Conservation (phyloP, 30 jellyfish, hydroid and myxozoan genomes). For the Aurelia coerulea region DNA sequence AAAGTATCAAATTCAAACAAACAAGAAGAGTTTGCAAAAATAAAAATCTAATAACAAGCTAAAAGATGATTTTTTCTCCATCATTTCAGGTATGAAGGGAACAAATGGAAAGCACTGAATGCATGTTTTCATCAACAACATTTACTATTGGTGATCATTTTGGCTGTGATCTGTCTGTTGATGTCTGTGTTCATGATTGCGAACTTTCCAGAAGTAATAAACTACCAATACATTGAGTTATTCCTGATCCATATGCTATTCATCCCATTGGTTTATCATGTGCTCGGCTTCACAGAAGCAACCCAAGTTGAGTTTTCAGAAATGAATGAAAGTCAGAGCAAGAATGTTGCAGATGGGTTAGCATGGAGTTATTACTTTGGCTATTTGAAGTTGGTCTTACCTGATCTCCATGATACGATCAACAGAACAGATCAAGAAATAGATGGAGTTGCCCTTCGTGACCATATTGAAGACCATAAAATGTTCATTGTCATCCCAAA, state of each 20-base stretch:
- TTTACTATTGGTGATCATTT: neutral
- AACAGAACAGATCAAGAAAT: conserved; percentile 40
- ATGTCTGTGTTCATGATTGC: neutral
- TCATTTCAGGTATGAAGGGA: conserved; percentile 34
- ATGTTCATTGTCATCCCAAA: conserved; percentile 81
- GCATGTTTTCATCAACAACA: conserved; percentile 29
- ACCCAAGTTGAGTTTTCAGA: conserved; percentile 67
- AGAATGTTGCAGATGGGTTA: conserved; percentile 86
- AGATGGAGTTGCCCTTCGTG: conserved; percentile 65
- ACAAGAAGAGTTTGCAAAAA: too few species aligned
- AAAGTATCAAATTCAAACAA: too few species aligned
- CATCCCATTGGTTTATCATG: conserved; percentile 34
- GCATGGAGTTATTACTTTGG: conserved; percentile 95
- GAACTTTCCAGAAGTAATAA: neutral
- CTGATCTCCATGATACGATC: conserved; percentile 44
- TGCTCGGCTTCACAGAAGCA: conserved; percentile 28
- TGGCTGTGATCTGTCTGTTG: neutral
- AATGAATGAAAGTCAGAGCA: conserved; percentile 62
- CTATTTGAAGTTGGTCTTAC: conserved; percentile 69
- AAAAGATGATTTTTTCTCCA: too few species aligned
- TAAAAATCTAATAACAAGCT: too few species aligned
- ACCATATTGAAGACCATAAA: conserved; percentile 50
- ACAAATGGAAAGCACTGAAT: conserved; percentile 26
- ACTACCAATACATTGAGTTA: neutral
- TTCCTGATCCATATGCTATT: conserved; percentile 7